Evolutionary conservation across 2,113 vertebrate species (phyloP).

Genomic region (Callorhinus ursinus): DNA sequence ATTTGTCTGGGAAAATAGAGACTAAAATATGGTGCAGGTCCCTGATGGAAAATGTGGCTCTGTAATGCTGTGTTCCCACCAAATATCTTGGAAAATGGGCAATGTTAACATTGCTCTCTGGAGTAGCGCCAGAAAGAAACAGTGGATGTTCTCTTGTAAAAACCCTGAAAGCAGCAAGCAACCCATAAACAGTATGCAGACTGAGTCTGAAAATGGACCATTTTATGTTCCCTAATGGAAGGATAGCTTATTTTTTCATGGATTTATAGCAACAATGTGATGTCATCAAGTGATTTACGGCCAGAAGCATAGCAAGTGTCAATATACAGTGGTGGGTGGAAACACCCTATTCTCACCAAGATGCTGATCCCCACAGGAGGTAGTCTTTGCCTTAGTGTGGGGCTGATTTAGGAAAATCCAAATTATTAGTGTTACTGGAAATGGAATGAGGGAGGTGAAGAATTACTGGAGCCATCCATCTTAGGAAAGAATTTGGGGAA

Average conservation of each 20-base stretch:
- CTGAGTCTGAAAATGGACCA: constrained; percentile 85
- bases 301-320: constrained; percentile 84
- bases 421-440: constrained; percentile 89
- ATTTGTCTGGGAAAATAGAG: constrained; percentile 86
- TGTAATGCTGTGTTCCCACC: constrained; percentile 82
- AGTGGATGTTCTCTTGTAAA: constrained; percentile 89
- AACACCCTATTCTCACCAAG: constrained; percentile 87
- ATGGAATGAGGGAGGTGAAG: constrained; percentile 77
- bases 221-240: constrained; percentile 88
- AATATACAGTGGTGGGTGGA: constrained; percentile 86
- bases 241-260: constrained; percentile 88
- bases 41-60: constrained; percentile 85
- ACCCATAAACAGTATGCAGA: constrained; percentile 90
- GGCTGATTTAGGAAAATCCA: constrained; percentile 84
- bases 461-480: constrained; percentile 78
- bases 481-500: constrained; percentile 68
- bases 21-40: constrained; percentile 75
- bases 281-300: constrained; percentile 86
- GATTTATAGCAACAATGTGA: constrained; percentile 87
- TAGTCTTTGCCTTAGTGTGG: constrained; percentile 84
- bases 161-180: constrained; percentile 86
- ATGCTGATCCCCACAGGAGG: constrained; percentile 75
- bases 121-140: constrained; percentile 86
- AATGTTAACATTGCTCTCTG: constrained; percentile 86
- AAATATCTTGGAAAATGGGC: constrained; percentile 88